Base-by-base conservation (phyloP, 1,140 invertebrate genomes). In the Cydia amplana region DNA sequence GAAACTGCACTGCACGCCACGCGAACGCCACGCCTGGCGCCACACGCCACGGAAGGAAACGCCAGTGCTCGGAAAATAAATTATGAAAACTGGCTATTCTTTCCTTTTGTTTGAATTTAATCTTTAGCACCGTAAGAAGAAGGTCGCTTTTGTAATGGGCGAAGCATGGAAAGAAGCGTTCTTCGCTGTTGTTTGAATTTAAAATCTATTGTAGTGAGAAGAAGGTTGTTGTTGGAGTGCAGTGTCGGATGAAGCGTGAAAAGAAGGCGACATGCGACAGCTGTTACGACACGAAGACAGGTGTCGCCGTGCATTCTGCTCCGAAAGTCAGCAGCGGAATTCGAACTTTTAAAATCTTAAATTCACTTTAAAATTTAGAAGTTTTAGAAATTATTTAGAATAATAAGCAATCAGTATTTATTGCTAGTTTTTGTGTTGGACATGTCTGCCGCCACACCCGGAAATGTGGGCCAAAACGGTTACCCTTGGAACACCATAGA, bases 1-100 rank as follows among this genome's bases (percentile, higher is more conserved):
- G 55, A 60, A 60, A 23, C 55, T 51, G n/a, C 16, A n/a, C 6
- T 12, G 55, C 55, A 60, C 55, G 55, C 55, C 55, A 10, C 0
- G 43, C 7, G 18, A 60, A 60, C 55, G 55, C 55, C 55, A 60
- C 20, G 18, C 55, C 9, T 12, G 20, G 20, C 55, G 55, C 55
- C 55, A 60, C 18, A 23, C 55, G 55, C 55, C 55, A 60, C 43
- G 49, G n/a, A 60, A 60, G 55, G 55, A 60, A 60, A 60, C 55
- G 55, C 55, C 55, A 23, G 18, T 12, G 55, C 55, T 60, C 55
- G 18, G 20, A 60, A 60, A 60, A 60, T 60, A 60, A 60, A 60
- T 60, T 60, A 3, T 60, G n/a, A 60, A 51, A 18, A 51, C 9
- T 60, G 1, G 18, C 18, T 60, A 6, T 9, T n/a, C 18, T 4